Percentiles rank a stretch among this genome's conserved stretches.
phyloP scores from a whole-genome alignment of 2,888 invertebrate species.

The Minunthozetes semirufus region DNA sequence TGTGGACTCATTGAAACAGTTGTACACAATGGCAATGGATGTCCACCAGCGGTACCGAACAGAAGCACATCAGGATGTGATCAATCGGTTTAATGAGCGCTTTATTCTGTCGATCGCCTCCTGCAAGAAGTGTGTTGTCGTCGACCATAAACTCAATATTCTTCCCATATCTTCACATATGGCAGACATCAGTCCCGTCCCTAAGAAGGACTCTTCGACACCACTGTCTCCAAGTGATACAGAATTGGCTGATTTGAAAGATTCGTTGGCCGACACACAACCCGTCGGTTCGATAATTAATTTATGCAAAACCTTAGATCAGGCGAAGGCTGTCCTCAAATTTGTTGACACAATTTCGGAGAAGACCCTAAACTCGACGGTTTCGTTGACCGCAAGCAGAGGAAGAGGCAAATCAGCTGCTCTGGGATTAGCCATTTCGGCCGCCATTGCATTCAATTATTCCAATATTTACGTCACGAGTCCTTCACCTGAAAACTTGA shows the following conservation, averaged over 20 bases:
- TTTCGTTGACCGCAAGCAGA: conserved; percentile 89
- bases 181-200: conserved; percentile 67
- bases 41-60: conserved; percentile 92
- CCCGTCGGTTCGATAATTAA: conserved; percentile 82
- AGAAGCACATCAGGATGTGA: conserved; percentile 83
- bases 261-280: conserved; percentile 77
- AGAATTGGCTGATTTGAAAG: conserved; percentile 56
- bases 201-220: conserved; percentile 40
- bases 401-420: conserved; percentile 98
- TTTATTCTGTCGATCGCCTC: conserved; percentile 83
- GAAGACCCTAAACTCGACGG: conserved; percentile 76
- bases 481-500: conserved; percentile 95
- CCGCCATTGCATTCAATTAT: conserved; percentile 62
- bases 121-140: conserved; percentile 70
- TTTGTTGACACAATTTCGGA: conserved; percentile 94
- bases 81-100: conserved; percentile 88
- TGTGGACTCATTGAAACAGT: conserved; percentile 78
- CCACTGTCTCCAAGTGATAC: conserved; percentile 37
- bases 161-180: conserved; percentile 86
- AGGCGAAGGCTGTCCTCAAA: conserved; percentile 79
- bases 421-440: conserved; percentile 76
- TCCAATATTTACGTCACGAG: conserved; percentile 95
- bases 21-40: conserved; percentile 97
- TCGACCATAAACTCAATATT: conserved; percentile 86
- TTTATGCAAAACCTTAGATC: conserved; percentile 85